These are phyloP conservation scores for Panulirus ornatus DNA, from an alignment of 1,140 invertebrate genomes.

Conservation along the genomic window DNA sequence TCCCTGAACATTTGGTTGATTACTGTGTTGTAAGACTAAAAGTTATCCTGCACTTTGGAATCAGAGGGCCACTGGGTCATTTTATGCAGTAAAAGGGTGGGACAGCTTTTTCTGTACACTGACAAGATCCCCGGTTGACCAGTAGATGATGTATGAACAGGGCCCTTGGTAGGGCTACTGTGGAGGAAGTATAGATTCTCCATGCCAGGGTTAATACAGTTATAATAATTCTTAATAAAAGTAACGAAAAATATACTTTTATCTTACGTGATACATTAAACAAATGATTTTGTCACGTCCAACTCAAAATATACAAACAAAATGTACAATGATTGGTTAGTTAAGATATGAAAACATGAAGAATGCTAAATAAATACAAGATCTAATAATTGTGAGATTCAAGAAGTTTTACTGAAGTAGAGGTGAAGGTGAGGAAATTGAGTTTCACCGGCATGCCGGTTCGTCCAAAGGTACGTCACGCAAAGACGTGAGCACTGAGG, in stretches of 20 bases:
- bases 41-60: neutral
- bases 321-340: conserved; percentile 44
- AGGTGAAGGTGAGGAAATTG: conserved; percentile 25
- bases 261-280: conserved; percentile 58
- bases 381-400: conserved; percentile 47
- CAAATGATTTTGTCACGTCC: conserved; percentile 52
- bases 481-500: conserved; percentile 15
- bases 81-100: neutral
- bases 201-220: conserved; percentile 25
- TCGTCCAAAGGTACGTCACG: neutral
- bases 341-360: conserved; percentile 24
- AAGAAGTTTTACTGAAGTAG: conserved; percentile 7
- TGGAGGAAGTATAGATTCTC: neutral
- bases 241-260: conserved; percentile 62
- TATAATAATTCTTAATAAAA: conserved; percentile 26
- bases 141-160: neutral
- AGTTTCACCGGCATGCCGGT: conserved; percentile 13
- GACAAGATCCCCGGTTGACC: neutral
- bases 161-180: neutral
- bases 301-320: conserved; percentile 58
- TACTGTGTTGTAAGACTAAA: neutral
- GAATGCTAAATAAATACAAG: conserved; percentile 47
- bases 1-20: neutral
- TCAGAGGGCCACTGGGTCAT: neutral
- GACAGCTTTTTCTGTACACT: no score